Conservation (phyloP, 2,888 invertebrate species). For the Drosophila mulleri region DNA sequence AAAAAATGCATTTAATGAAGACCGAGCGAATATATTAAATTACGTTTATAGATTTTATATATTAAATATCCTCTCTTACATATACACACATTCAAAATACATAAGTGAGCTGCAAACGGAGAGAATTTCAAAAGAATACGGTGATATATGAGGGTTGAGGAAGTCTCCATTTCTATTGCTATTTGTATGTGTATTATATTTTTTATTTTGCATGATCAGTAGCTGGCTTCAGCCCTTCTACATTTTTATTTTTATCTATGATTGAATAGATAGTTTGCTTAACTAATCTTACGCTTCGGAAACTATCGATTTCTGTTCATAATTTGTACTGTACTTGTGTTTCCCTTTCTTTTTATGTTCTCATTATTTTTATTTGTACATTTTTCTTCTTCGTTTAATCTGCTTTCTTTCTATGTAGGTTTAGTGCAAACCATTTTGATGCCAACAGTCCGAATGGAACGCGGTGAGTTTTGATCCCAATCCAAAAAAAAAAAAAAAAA, state of each 20-base stretch:
- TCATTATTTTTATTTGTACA: slow-evolving; percentile 49
- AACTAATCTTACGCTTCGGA: background rate
- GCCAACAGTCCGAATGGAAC: slow-evolving; percentile 81
- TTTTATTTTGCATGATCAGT: slow-evolving; percentile 10
- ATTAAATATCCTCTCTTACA: no score
- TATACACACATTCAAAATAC: no score
- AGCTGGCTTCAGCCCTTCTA: background rate
- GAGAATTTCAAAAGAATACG: no score
- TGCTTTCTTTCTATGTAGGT: slow-evolving; percentile 84
- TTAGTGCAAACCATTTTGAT: slow-evolving; percentile 85
- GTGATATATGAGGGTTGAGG: background rate
- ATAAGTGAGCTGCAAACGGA: no score
- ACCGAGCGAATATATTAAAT: no score
- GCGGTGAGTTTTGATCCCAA: slow-evolving; percentile 81
- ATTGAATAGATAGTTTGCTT: background rate
- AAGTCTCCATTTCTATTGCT: background rate
- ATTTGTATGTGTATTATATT: slow-evolving; percentile 3
- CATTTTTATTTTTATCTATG: background rate
- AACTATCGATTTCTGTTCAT: background rate
- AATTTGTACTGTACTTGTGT: background rate
- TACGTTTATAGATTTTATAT: no score
- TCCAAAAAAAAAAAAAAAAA: background rate
- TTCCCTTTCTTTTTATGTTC: background rate
- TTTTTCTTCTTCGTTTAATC: slow-evolving; percentile 69
- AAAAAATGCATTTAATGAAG: no score